Base-by-base conservation (phyloP, 30 jellyfish, hydroid and myxozoan genomes). In the Aurelia coerulea region DNA sequence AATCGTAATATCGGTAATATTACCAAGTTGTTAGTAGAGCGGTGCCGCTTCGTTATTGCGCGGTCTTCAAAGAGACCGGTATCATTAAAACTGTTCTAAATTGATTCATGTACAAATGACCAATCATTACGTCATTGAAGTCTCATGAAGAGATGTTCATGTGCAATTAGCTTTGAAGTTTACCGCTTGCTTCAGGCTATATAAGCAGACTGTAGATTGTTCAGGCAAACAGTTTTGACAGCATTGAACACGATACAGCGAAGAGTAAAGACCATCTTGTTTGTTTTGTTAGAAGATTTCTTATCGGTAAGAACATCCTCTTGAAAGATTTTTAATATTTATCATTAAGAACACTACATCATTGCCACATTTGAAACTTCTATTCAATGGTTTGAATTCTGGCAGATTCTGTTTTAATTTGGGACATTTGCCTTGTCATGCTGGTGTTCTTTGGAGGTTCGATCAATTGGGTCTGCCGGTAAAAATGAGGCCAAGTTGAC, bases 111-210 rank as follows among this genome's bases (percentile, higher is more conserved):
- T 9, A 62, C 67, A 79, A 79, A 69, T 79, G 78, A 71, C 17
- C 37, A 11, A 73, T 65, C 80, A 63, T 79, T 79, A 79, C 89
- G 69, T 64, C 89, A 64, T 79, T 79, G n/a, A 79, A 56, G 59
- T 51, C 50, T 79, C 35, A 60, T 17, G 4, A 17, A 17, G 32
- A 60, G 35, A 60, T 34, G 70, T 60, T 60, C 35, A 3, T 60
- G 3, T 13, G 14, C 6, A 46, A 46, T 46, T 46, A 46, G 56
- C 56, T 49, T 65, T 65, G 42, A 65, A 65, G 76, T 23, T 13
- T 4, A 65, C 76, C 76, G 76, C 76, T 23, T 65, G 15, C 46
- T 16, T 10, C 12, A 49, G 42, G 76, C 13, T 49, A 23, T 65
- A 65, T 65, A 65, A 10, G 37, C 23, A 19, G 19, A 41, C 23